Conservation (phyloP, 2,113 vertebrate genomes). For the Plectropomus leopardus region DNA sequence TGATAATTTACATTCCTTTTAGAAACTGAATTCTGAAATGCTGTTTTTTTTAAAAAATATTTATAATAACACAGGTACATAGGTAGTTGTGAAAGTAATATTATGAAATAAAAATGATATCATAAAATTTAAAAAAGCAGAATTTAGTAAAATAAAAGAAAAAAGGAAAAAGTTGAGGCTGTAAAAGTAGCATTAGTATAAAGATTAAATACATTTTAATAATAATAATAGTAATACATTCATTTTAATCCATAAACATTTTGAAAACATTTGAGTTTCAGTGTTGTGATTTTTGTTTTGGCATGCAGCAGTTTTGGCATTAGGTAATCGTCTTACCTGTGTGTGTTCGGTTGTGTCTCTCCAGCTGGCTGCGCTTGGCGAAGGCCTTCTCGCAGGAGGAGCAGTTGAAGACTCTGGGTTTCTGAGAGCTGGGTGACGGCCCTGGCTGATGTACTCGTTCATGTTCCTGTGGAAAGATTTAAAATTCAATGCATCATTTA, state of each 20-base stretch:
- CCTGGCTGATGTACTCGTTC: constrained; percentile 94
- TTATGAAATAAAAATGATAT: too few species aligned
- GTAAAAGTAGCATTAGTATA: neutral
- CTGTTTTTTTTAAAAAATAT: neutral
- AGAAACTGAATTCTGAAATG: neutral
- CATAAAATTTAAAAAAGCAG: too few species aligned
- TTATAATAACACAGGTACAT: neutral
- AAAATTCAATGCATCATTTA: neutral
- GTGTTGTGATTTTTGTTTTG: neutral
- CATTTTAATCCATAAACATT: too few species aligned
- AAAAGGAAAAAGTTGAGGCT: neutral
- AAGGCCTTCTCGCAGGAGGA: constrained; percentile 95
- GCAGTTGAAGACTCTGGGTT: constrained; percentile 94
- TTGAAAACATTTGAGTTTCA: too few species aligned
- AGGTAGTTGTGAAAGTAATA: neutral
- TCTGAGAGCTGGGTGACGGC: constrained; percentile 94
- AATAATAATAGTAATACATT: too few species aligned
- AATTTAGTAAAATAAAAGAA: too few species aligned
- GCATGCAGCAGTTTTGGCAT: too few species aligned
- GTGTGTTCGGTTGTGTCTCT: constrained; percentile 96
- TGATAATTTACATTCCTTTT: neutral
- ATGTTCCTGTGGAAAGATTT: constrained; percentile 88
- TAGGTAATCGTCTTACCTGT: constrained; percentile 87
- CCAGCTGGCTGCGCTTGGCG: constrained; percentile 97
- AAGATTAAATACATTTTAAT: neutral